phyloP scores from a whole-genome alignment of 2,113 vertebrate genomes.

The Cnemophilus loriae region DNA sequence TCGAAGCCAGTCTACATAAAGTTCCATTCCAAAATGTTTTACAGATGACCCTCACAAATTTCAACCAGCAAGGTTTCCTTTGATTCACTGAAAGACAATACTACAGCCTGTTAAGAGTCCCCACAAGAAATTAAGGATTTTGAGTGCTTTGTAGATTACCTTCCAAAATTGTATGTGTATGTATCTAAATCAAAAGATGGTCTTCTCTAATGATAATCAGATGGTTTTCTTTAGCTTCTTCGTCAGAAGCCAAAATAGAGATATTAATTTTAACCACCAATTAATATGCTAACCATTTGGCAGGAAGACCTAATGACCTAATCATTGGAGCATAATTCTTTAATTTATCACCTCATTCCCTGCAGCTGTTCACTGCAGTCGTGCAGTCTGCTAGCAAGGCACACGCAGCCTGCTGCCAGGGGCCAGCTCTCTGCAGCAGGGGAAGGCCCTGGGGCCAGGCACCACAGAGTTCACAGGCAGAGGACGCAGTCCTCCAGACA shows the following conservation, averaged over 20 bases:
- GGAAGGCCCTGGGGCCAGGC: neutral
- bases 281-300: slow-evolving; percentile 55
- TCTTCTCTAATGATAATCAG: neutral
- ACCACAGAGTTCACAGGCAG: neutral
- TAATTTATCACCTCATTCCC: slow-evolving; percentile 21
- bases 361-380: slow-evolving; percentile 30
- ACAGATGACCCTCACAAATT: neutral
- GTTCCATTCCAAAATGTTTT: neutral
- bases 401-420: neutral
- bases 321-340: slow-evolving; percentile 48
- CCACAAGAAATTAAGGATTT: neutral
- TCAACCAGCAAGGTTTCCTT: rapidly evolving
- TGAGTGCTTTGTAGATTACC: neutral
- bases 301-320: slow-evolving; percentile 56
- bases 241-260: slow-evolving; percentile 37
- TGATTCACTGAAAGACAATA: neutral
- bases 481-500: neutral
- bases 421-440: neutral
- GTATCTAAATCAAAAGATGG: neutral
- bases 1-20: neutral
- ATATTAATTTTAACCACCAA: slow-evolving; percentile 53
- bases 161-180: neutral
- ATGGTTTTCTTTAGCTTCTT: neutral
- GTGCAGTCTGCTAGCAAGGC: neutral
- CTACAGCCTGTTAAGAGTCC: neutral